Percentiles rank a stretch among this genome's conserved stretches.
Evolutionary conservation across 1,140 invertebrate genomes (phyloP).

Genomic region (Leptinotarsa lineolata): DNA sequence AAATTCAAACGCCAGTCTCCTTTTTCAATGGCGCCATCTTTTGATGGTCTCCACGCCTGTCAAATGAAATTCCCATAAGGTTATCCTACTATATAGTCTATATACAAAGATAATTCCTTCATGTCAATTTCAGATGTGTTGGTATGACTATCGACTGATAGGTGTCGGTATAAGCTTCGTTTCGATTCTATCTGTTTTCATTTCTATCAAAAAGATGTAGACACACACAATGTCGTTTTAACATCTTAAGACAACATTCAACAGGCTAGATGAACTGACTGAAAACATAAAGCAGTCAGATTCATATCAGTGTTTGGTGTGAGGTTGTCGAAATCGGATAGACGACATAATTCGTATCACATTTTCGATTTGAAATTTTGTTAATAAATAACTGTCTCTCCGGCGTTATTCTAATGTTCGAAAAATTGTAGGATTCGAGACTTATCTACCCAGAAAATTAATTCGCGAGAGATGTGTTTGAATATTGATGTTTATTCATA

Average conservation of each 20-base stretch:
- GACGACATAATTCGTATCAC: slow-evolving; percentile 16
- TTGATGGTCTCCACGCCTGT: no score
- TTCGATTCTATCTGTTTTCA: background rate
- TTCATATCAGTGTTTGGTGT: slow-evolving; percentile 30
- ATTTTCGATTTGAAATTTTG: slow-evolving; percentile 6
- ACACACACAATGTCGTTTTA: slow-evolving; percentile 19
- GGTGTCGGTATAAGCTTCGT: background rate
- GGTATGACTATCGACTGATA: no score
- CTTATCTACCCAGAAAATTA: background rate
- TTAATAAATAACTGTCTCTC: background rate
- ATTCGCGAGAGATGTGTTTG: background rate
- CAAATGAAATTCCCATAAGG: no score
- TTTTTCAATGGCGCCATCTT: no score
- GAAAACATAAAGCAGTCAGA: slow-evolving; percentile 27
- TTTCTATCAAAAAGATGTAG: slow-evolving; percentile 28
- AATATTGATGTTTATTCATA: slow-evolving; percentile 20
- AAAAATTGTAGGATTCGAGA: background rate
- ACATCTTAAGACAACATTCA: slow-evolving; percentile 33
- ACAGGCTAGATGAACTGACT: slow-evolving; percentile 34
- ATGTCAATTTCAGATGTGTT: no score
- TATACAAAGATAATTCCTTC: no score
- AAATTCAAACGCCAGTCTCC: no score
- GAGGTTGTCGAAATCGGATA: background rate
- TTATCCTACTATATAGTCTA: no score
- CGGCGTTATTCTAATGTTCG: background rate